Conservation (phyloP, 92 coral and sea anemone species). For the Porites divaricata region DNA sequence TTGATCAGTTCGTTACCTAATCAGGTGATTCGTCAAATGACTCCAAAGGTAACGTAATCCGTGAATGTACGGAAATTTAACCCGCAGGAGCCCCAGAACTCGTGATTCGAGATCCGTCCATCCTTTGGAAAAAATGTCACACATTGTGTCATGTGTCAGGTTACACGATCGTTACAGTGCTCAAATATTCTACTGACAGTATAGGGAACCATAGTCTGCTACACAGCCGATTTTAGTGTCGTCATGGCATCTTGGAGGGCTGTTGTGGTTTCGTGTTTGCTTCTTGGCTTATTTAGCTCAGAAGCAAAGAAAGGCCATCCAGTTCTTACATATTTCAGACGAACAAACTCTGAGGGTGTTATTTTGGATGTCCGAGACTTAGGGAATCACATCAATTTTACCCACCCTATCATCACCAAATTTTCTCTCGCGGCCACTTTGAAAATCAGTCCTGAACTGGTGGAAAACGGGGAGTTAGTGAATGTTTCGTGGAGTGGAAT, state of each 20-base stretch:
- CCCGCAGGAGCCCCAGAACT: too few relatives aligned
- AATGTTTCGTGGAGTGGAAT: slow-evolving; percentile 87
- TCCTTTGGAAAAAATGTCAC: too few relatives aligned
- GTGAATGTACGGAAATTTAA: too few relatives aligned
- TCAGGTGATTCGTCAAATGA: too few relatives aligned
- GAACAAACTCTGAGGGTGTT: slow-evolving; percentile 61
- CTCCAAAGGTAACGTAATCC: too few relatives aligned
- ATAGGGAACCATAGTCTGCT: too few relatives aligned
- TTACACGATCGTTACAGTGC: too few relatives aligned
- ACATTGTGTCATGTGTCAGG: too few relatives aligned
- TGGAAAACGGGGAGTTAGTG: slow-evolving; percentile 79
- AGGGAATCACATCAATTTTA: slow-evolving; percentile 38
- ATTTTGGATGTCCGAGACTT: slow-evolving; percentile 62
- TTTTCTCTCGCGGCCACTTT: slow-evolving; percentile 34
- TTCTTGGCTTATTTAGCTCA: not conserved
- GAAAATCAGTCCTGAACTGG: slow-evolving; percentile 61
- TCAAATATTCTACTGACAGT: too few relatives aligned
- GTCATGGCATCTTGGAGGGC: slow-evolving; percentile 1
- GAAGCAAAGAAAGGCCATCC: slow-evolving; percentile 47
- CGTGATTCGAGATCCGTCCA: too few relatives aligned
- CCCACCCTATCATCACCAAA: not conserved
- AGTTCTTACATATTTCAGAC: slow-evolving; percentile 69
- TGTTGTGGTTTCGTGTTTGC: slow-evolving; percentile 24
- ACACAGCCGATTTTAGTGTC: not conserved
- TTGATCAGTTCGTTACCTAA: too few relatives aligned